Evolutionary conservation across 1,140 invertebrate genomes (phyloP).

Genomic region (Atopsyche davidsoni): DNA sequence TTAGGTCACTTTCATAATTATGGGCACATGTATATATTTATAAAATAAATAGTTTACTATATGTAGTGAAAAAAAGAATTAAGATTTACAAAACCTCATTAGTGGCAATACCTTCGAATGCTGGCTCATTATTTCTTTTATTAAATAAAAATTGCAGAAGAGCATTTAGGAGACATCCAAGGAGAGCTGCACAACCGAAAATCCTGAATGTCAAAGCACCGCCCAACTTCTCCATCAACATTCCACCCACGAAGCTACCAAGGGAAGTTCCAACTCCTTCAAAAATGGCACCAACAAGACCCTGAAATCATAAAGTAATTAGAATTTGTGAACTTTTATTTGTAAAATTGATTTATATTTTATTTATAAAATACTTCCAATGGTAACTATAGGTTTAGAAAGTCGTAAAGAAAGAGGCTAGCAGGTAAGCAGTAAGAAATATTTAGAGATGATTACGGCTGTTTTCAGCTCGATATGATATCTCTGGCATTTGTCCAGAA

Average conservation of each 20-base stretch:
- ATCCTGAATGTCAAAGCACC: slow-evolving; percentile 62
- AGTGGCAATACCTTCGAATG: no score
- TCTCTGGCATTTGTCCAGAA: no score
- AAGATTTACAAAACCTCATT: no score
- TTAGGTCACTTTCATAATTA: no score
- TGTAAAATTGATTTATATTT: slow-evolving; percentile 1
- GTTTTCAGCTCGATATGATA: no score
- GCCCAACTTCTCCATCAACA: slow-evolving; percentile 54
- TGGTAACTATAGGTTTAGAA: neutral
- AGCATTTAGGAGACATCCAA: slow-evolving; percentile 57
- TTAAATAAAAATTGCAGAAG: slow-evolving; percentile 26
- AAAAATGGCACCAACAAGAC: slow-evolving; percentile 76
- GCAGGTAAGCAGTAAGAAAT: no score
- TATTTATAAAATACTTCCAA: neutral
- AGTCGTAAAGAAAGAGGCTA: no score
- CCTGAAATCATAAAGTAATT: slow-evolving; percentile 49
- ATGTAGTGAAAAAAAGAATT: no score
- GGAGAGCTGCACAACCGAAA: slow-evolving; percentile 62
- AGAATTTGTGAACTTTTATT: neutral
- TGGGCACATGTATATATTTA: no score
- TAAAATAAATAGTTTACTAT: no score
- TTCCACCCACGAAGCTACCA: slow-evolving; percentile 69
- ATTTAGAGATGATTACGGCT: no score
- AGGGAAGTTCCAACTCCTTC: slow-evolving; percentile 77
- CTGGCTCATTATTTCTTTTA: no score